phyloP scores from a whole-genome alignment of 2,888 invertebrate genomes.

The Taphrorychus bicolor region DNA sequence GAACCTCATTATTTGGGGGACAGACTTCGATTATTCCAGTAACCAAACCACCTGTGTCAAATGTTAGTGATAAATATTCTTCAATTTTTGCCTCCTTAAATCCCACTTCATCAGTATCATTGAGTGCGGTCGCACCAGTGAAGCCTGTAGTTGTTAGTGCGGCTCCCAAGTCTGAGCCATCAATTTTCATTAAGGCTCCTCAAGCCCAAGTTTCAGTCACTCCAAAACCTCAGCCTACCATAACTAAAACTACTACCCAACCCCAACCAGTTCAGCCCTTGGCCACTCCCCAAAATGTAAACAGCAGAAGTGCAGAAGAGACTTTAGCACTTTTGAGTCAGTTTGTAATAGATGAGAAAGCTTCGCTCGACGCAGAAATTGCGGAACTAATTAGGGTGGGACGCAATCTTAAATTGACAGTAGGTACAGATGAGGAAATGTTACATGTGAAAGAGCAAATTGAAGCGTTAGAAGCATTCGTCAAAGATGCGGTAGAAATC shows the following conservation, averaged over 20 bases:
- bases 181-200: background rate
- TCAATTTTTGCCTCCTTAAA: constrained; percentile 43
- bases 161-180: background rate
- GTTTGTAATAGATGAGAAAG: background rate
- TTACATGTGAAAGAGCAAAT: constrained; percentile 62
- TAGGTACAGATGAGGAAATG: constrained; percentile 67
- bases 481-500: constrained; percentile 68
- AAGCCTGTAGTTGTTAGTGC: constrained; percentile 40
- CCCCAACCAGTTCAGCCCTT: too few relatives aligned
- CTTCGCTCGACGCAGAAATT: background rate
- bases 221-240: background rate
- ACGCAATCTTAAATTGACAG: constrained; percentile 62
- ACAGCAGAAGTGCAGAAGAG: background rate
- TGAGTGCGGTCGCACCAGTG: constrained; percentile 32
- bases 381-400: constrained; percentile 57
- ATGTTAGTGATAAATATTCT: constrained; percentile 41
- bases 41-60: background rate
- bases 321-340: background rate
- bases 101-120: constrained; percentile 21
- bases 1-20: constrained; percentile 41
- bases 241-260: background rate
- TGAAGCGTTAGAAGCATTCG: constrained; percentile 66
- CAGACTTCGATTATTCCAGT: constrained; percentile 44
- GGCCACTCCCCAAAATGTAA: background rate
- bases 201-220: background rate